A percentile compares a stretch with the other conserved stretches of the same genome.
Evolutionary conservation across 2,888 invertebrate genomes (phyloP).

Genomic region (Ophion ventricosus): DNA sequence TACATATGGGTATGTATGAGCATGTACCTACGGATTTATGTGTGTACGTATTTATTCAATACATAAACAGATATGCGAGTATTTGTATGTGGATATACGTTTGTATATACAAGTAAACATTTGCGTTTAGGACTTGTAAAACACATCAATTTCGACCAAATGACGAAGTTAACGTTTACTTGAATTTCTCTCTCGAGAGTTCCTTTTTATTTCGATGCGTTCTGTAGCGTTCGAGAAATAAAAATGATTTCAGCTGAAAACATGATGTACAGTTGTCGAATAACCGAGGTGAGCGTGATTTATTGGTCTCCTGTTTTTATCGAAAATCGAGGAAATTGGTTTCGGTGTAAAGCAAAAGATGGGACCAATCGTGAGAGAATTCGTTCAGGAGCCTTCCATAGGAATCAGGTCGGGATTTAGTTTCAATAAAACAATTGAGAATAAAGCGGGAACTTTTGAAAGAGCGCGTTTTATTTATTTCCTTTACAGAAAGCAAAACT

Average conservation of each 20-base stretch:
- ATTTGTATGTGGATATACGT: not conserved
- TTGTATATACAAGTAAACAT: not conserved
- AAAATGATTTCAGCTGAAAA: not conserved
- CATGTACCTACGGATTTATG: not conserved
- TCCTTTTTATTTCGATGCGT: not conserved
- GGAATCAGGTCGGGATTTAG: too few relatives aligned
- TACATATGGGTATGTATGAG: not conserved
- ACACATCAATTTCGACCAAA: conserved; percentile 20
- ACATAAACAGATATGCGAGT: not conserved
- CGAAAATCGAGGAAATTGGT: not conserved
- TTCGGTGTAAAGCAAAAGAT: too few relatives aligned
- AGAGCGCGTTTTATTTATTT: not conserved
- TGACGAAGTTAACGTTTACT: not conserved
- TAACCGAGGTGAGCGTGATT: not conserved
- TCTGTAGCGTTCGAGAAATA: not conserved
- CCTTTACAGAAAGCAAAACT: not conserved
- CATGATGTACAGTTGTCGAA: not conserved
- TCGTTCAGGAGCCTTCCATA: too few relatives aligned
- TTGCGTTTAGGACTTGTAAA: conserved; percentile 44
- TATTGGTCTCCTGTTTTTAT: not conserved
- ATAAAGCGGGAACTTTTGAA: too few relatives aligned
- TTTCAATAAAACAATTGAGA: too few relatives aligned
- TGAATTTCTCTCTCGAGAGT: not conserved
- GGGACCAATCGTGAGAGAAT: too few relatives aligned
- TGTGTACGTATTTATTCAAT: not conserved